These are phyloP conservation scores for Misgurnus anguillicaudatus DNA, from an alignment of 2,113 vertebrate species.

Conservation along the genomic window DNA sequence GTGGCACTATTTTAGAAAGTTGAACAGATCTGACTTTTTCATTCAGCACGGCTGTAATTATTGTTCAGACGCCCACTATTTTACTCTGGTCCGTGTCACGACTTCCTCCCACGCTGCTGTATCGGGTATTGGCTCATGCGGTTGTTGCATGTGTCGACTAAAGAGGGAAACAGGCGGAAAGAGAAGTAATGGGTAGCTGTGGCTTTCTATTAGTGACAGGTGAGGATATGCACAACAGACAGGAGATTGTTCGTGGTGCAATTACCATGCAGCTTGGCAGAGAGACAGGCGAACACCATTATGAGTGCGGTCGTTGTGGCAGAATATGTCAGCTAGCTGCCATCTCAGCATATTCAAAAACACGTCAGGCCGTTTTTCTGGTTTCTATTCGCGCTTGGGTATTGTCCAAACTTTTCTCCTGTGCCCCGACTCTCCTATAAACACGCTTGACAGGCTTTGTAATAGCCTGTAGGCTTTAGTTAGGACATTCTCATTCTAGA, in stretches of 20 bases:
- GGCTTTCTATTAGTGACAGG: constrained; percentile 36
- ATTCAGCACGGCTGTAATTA: constrained; percentile 37
- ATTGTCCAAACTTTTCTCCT: constrained; percentile 15
- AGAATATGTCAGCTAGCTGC: constrained; percentile 42
- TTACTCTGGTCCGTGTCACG: constrained; percentile 22
- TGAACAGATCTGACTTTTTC: constrained; percentile 27
- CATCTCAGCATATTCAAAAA: constrained; percentile 23
- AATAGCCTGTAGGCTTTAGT: no score
- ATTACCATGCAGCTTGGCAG: constrained; percentile 52
- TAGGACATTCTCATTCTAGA: no score
- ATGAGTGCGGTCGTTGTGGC: constrained; percentile 45
- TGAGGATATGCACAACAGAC: constrained; percentile 39
- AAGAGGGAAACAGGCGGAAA: constrained; percentile 2
- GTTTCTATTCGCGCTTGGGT: background rate
- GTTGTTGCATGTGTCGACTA: constrained; percentile 38
- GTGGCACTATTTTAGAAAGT: background rate
- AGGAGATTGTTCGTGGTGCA: constrained; percentile 49
- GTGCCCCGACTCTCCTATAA: background rate
- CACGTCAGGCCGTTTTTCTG: constrained; percentile 11
- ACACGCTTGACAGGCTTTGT: background rate
- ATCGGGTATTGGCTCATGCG: constrained; percentile 38
- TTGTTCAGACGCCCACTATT: constrained; percentile 40
- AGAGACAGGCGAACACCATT: constrained; percentile 39
- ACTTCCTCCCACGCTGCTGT: constrained; percentile 17
- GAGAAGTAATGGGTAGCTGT: constrained; percentile 31